phyloP scores from a whole-genome alignment of 2,113 vertebrate species.

The Prionailurus viverrinus region DNA sequence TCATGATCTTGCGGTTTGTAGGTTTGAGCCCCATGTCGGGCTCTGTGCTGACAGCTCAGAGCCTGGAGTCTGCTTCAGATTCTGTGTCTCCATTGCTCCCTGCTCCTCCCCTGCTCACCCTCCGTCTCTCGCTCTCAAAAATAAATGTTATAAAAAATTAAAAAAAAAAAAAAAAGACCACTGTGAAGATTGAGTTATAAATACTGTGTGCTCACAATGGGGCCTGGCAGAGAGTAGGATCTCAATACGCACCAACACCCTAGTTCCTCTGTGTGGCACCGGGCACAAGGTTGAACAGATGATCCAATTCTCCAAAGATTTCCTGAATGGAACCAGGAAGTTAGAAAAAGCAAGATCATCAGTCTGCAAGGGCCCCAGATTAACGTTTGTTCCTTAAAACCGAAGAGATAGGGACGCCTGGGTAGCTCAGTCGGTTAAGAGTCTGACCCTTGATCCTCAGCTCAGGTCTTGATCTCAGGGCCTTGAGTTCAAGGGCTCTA shows the following conservation, averaged over 20 bases:
- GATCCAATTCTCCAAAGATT: background rate
- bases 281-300: background rate
- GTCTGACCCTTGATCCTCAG: no score
- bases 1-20: background rate
- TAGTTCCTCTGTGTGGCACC: background rate
- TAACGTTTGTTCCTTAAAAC: background rate
- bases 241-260: background rate
- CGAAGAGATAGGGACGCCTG: background rate
- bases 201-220: background rate
- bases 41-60: background rate
- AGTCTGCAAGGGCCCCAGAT: background rate
- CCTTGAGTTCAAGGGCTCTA: no score
- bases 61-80: no score
- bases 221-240: background rate
- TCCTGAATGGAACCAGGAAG: background rate
- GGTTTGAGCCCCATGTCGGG: background rate
- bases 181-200: background rate
- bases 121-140: background rate
- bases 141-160: background rate
- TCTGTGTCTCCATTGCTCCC: background rate
- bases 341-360: background rate
- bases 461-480: no score
- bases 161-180: background rate
- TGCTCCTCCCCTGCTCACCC: background rate
- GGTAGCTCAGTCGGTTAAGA: no score